Conservation (phyloP, 2,797 vertebrate genomes). For the Syngnathus rostellatus region DNA sequence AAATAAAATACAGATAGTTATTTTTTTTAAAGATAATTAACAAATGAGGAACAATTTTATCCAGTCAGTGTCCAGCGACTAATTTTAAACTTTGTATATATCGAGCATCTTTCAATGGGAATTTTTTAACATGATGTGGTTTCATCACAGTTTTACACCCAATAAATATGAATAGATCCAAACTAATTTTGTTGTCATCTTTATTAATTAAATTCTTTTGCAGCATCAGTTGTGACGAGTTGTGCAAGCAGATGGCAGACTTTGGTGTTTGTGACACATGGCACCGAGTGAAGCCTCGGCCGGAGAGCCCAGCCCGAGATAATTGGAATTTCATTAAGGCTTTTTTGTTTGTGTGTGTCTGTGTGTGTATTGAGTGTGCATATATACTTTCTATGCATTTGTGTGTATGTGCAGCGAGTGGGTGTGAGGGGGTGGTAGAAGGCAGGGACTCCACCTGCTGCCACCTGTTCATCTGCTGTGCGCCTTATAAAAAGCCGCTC, state of each 20-base stretch:
- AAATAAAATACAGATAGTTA: not conserved
- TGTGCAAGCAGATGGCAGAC: conserved; percentile 66
- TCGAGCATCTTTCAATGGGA: not conserved
- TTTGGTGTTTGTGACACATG: conserved; percentile 69
- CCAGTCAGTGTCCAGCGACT: not conserved
- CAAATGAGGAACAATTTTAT: not conserved
- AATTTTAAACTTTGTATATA: not conserved
- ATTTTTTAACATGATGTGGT: not conserved
- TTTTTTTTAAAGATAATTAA: not conserved
- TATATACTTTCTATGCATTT: conserved; percentile 28
- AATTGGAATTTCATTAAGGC: conserved; percentile 79
- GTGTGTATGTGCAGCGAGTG: conserved; percentile 40
- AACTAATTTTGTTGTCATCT: not conserved
- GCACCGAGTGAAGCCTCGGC: conserved; percentile 49
- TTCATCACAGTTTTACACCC: not conserved
- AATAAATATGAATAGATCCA: not conserved
- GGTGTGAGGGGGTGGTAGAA: conserved; percentile 33
- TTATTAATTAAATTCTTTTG: conserved; percentile 29
- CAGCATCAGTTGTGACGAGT: conserved; percentile 34
- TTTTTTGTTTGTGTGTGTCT: conserved; percentile 49
- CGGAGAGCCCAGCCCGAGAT: conserved; percentile 63
- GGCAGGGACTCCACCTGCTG: conserved; percentile 71
- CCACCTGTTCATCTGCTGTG: conserved; percentile 71
- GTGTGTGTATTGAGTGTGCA: conserved; percentile 15
- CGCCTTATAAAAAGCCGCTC: conserved; percentile 66